phyloP scores from a whole-genome alignment of 2,113 vertebrate species.

The Tupaia chinensis region DNA sequence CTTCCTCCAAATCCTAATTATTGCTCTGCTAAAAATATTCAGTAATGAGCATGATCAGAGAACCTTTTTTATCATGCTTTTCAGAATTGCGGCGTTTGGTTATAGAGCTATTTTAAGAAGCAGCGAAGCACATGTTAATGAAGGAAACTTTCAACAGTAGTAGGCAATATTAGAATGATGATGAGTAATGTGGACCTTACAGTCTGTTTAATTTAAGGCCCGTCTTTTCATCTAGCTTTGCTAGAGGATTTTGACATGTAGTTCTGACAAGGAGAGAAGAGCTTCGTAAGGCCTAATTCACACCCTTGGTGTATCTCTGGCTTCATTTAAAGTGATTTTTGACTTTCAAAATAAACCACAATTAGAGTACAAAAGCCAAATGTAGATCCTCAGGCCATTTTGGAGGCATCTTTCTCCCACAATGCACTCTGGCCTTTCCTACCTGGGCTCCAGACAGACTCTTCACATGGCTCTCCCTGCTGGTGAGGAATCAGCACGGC shows the following conservation, averaged over 20 bases:
- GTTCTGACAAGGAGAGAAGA: slow-evolving; percentile 63
- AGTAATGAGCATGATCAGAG: slow-evolving; percentile 83
- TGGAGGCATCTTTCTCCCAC: slow-evolving; percentile 36
- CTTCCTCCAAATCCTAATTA: slow-evolving; percentile 86
- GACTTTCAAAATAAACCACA: slow-evolving; percentile 43
- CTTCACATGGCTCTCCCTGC: not conserved
- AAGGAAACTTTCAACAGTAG: slow-evolving; percentile 79
- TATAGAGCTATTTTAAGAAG: slow-evolving; percentile 84
- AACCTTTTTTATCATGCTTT: slow-evolving; percentile 82
- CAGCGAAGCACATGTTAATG: slow-evolving; percentile 79
- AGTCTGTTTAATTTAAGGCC: slow-evolving; percentile 61
- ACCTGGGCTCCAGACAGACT: not conserved
- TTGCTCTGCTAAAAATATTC: slow-evolving; percentile 84
- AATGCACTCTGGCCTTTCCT: not conserved
- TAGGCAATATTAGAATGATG: slow-evolving; percentile 68
- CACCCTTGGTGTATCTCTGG: slow-evolving; percentile 39
- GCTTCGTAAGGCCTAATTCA: slow-evolving; percentile 46
- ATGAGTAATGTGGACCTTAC: slow-evolving; percentile 75
- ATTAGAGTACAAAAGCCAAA: slow-evolving; percentile 15
- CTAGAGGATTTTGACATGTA: slow-evolving; percentile 32
- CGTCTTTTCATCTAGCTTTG: slow-evolving; percentile 17
- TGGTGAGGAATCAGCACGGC: not conserved
- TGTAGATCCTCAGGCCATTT: not conserved
- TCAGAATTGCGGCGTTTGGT: slow-evolving; percentile 80
- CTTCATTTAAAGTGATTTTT: slow-evolving; percentile 67